Evolutionary conservation across 2,888 invertebrate genomes (phyloP), one percentile per base, ranked within the genome.

Genomic region (Orthosia cruda): DNA sequence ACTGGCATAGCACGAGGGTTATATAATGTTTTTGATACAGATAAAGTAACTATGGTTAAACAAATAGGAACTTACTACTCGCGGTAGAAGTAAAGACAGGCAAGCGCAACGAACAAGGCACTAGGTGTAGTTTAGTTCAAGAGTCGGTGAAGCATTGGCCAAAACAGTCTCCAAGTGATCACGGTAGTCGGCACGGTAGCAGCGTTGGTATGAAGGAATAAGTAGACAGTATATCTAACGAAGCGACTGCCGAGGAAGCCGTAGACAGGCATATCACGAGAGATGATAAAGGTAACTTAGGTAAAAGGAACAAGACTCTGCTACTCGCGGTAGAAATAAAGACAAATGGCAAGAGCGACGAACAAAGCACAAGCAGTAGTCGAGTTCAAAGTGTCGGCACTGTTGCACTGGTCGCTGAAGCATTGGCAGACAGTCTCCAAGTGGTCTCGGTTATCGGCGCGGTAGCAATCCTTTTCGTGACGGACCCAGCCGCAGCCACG

Each of bases 401-500:
- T 86, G 82, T 98, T 98, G 90, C 98, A 98, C 73, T 96, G 97
- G 88, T 98, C 97, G 0, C 87, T 77, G 89, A 96, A 97, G 91
- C 98, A 98, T 76, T 97, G 97, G 88, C 98, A 98, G 66, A 97
- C 97, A 0, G 93, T 97, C 88, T 97, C 97, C 26, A 96, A 91
- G 88, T 97, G 97, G 89, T 97, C 97, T 57, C 96, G 96, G 78
- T 97, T 97, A 88, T 97, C 97, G 15, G 97, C 97, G 3, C 95
- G 94, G 88, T 97, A 97, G 91, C 98, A 98, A 1, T 95, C 94
- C 75, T 93, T 93, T 26, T 93, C 88, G 74, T 94, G 91, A 0
- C 87, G 91, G 12, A 96, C 90, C 97, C 97, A 98, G n/a, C 98
- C 98, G 86, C 98, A 98, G 64, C 97, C 97, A 3, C 98, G 96